Conservation (phyloP, 2,888 invertebrate species). For the Phania funesta region DNA sequence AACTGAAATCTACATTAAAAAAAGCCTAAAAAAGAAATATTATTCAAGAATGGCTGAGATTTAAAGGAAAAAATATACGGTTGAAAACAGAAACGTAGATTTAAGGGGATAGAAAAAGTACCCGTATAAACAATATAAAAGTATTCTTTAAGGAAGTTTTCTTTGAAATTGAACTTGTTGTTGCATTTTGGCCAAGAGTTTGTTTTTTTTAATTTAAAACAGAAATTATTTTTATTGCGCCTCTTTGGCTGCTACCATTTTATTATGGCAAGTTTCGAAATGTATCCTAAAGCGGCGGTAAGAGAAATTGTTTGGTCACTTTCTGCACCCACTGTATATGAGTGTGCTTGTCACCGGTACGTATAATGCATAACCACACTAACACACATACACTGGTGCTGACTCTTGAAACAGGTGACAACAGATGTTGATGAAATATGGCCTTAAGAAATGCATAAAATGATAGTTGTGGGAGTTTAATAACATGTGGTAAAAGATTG, state of each 20-base stretch:
- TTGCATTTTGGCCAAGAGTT: too few species aligned
- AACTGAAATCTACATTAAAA: slow-evolving; percentile 43
- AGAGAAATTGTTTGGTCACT: slow-evolving; percentile 50
- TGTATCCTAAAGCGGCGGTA: slow-evolving; percentile 6
- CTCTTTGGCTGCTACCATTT: not conserved
- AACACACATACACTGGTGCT: slow-evolving; percentile 35
- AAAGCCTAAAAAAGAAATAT: not conserved
- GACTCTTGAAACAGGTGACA: slow-evolving; percentile 65
- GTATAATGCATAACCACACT: slow-evolving; percentile 25
- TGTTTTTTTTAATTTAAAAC: not conserved
- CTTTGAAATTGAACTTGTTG: too few species aligned
- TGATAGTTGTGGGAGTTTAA: slow-evolving; percentile 66
- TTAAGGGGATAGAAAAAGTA: not conserved
- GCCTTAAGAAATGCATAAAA: slow-evolving; percentile 56
- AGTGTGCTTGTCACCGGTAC: slow-evolving; percentile 12
- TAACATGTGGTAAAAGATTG: slow-evolving; percentile 60
- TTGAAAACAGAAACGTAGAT: slow-evolving; percentile 23
- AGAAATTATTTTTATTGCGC: not conserved
- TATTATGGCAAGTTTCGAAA: slow-evolving; percentile 20
- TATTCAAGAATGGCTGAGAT: slow-evolving; percentile 59
- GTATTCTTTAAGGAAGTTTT: too few species aligned
- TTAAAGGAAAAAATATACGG: slow-evolving; percentile 22
- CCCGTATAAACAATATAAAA: too few species aligned
- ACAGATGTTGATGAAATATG: slow-evolving; percentile 67
- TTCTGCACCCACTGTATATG: not conserved